Base-by-base conservation (phyloP, 2,797 vertebrate genomes). In the Chrosomus eos region DNA sequence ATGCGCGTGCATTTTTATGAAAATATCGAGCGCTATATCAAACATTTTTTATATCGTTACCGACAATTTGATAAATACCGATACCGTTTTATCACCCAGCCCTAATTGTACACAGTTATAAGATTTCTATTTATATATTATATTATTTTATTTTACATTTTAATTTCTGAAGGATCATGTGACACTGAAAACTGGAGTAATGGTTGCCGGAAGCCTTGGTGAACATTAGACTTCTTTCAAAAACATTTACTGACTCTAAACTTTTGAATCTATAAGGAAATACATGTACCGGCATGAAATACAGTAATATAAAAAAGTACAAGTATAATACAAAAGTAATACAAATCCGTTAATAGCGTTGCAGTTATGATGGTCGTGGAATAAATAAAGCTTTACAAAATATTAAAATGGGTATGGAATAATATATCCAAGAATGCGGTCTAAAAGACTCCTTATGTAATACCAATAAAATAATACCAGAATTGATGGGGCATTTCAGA, bases 401-500 rank as follows among this genome's bases (percentile, higher is more conserved):
- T 51, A 31, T 21, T 11, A 21, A 21, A 18, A 51, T 31, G n/a
- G 26, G 13, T 53, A 7, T 53, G 28, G 10, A 36, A 75, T 31
- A 36, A 36, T 36, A 55, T 36, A 16, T 23, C 10, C 48, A 75
- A 23, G 19, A 55, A 75, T n/a, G 31, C 7, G 19, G 18, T 7
- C 23, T 28, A 58, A 40, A 18, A 76, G 1, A 58, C 23, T 3
- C 36, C 36, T 9, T 77, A 26, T 58, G 51, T n/a, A 21, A 19
- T 53, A 33, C 31, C 31, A 33, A 33, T 33, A 33, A 11, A 81
- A 16, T 53, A 82, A 36, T 19, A 60, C 26, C 21, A 64, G 55
- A 48, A 74, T 51, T 74, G 55, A 82, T 48, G 36, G 58, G 48
- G 38, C 55, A 62, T 82, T 82, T 62, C 23, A 33, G 28, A 82